Evolutionary conservation across 2,888 invertebrate species (phyloP).

Genomic region (Tachina lurida): DNA sequence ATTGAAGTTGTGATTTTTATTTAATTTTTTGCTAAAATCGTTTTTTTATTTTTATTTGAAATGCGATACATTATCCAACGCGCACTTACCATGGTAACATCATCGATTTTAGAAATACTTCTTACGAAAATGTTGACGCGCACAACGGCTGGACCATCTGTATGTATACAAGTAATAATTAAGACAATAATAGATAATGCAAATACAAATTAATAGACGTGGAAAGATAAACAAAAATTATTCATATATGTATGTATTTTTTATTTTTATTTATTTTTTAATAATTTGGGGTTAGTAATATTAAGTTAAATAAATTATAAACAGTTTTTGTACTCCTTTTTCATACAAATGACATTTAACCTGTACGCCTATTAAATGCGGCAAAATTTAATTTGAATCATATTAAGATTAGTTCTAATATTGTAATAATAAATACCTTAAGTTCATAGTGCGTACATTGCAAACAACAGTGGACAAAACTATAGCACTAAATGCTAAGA

Average conservation of each 20-base stretch:
- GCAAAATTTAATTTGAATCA: neutral
- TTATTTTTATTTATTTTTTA: neutral
- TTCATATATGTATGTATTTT: neutral
- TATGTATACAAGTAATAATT: conserved; percentile 76
- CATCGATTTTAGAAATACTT: conserved; percentile 99
- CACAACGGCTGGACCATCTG: conserved; percentile 97
- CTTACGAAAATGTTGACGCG: conserved; percentile 99
- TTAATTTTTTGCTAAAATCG: conserved; percentile 50
- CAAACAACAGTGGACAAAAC: conserved; percentile 45
- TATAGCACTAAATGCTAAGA: conserved; percentile 28
- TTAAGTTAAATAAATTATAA: conserved; percentile 7
- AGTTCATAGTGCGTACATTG: neutral
- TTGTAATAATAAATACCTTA: conserved; percentile 6
- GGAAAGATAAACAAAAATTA: conserved; percentile 22
- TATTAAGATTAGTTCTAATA: conserved; percentile 6
- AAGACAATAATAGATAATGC: conserved; percentile 63
- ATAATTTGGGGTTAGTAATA: neutral
- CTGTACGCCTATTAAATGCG: neutral
- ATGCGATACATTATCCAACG: conserved; percentile 76
- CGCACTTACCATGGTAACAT: conserved; percentile 98
- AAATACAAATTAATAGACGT: conserved; percentile 50
- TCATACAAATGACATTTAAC: neutral
- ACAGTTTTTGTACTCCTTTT: neutral
- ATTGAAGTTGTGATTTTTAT: conserved; percentile 39
- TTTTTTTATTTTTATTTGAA: conserved; percentile 55